Conservation (phyloP, 2,113 vertebrate genomes). For the Myxocyprinus asiaticus region DNA sequence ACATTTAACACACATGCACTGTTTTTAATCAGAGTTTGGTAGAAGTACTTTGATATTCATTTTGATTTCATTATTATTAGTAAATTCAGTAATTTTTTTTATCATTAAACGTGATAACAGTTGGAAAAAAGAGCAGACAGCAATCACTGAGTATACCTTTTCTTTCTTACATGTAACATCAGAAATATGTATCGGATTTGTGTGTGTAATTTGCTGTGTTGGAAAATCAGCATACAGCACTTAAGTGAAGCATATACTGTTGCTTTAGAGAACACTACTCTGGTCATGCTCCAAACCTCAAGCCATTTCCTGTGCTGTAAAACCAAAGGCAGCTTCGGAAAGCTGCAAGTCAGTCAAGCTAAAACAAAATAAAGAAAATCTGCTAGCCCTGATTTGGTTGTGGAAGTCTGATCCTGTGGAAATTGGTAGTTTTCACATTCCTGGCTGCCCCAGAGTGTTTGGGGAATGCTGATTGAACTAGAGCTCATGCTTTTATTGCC, state of each 20-base stretch:
- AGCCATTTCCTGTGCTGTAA: constrained; percentile 30
- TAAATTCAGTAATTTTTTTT: too few species aligned
- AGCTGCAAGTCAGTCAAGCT: constrained; percentile 9
- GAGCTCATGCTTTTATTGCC: constrained; percentile 4
- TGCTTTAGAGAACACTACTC: background rate
- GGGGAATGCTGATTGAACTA: constrained; percentile 33
- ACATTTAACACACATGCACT: background rate
- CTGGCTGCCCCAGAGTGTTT: constrained; percentile 31
- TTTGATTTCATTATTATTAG: too few species aligned
- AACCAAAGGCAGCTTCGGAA: constrained; percentile 15
- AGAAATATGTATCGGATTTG: too few species aligned
- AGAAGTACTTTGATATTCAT: too few species aligned
- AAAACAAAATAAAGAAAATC: constrained; percentile 32
- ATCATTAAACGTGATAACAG: too few species aligned
- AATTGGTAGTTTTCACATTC: constrained; percentile 49
- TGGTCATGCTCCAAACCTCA: constrained; percentile 9
- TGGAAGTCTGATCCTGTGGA: constrained; percentile 31
- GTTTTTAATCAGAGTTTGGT: too few species aligned
- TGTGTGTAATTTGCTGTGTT: too few species aligned
- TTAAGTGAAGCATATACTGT: background rate
- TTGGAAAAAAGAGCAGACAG: too few species aligned
- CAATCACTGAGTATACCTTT: too few species aligned
- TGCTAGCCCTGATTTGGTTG: constrained; percentile 25
- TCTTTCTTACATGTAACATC: too few species aligned
- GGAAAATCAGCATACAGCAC: background rate